Evolutionary conservation across 2,797 vertebrate species (phyloP).

Genomic region (Pangasius krempfi): DNA sequence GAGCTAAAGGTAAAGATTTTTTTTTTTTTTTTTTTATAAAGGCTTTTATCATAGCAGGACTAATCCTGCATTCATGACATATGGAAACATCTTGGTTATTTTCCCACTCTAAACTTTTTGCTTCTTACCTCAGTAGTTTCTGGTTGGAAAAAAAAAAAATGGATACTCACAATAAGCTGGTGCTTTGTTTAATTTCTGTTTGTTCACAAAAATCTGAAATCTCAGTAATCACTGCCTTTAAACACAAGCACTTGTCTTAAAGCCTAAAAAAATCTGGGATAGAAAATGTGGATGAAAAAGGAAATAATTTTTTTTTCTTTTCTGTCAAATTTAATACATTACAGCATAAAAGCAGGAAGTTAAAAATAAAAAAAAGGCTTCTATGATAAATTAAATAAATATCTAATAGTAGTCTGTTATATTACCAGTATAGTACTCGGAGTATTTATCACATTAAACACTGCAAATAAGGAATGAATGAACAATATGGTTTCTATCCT

Average conservation of each 20-base stretch:
- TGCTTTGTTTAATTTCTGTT: background rate
- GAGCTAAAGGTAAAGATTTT: conserved; percentile 5
- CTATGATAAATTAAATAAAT: background rate
- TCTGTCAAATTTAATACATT: too few relatives aligned
- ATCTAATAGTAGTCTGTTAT: background rate
- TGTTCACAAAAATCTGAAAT: background rate
- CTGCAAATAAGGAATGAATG: background rate
- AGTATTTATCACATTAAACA: background rate
- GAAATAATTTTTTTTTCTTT: background rate
- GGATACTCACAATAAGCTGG: background rate
- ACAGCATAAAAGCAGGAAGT: background rate
- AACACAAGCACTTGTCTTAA: background rate
- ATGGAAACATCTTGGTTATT: background rate
- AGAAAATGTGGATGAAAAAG: background rate
- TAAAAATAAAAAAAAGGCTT: background rate
- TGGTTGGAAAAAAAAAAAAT: background rate
- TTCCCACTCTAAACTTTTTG: background rate
- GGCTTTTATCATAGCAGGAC: background rate
- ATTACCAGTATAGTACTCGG: background rate
- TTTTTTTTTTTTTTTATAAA: background rate
- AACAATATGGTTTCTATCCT: too few relatives aligned
- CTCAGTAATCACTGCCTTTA: background rate
- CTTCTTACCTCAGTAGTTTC: background rate
- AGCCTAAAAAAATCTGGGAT: background rate
- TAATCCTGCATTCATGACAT: background rate